Conservation (phyloP, 2,888 invertebrate species). For the Meliscaeva auricollis region DNA sequence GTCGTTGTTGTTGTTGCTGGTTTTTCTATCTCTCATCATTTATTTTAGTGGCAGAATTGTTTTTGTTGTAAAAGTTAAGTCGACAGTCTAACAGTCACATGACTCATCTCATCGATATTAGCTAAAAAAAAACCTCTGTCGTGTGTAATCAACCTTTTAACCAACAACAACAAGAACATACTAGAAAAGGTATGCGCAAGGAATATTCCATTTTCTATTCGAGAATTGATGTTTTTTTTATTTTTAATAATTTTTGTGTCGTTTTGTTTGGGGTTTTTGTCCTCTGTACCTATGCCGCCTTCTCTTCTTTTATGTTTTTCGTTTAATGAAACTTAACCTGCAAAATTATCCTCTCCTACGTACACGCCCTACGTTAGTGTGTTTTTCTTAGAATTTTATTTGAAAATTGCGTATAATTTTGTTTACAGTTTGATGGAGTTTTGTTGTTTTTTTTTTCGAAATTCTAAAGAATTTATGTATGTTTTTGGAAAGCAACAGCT, state of each 20-base stretch:
- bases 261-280: background rate
- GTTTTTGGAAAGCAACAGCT: too few relatives aligned
- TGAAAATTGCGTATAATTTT: too few relatives aligned
- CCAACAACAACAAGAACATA: background rate
- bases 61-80: background rate
- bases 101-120: slow-evolving; percentile 33
- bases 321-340: too few relatives aligned
- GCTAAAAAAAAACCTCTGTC: background rate
- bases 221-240: background rate
- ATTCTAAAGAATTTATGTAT: too few relatives aligned
- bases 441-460: too few relatives aligned
- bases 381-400: too few relatives aligned
- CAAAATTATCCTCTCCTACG: too few relatives aligned
- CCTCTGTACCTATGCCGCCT: too few relatives aligned
- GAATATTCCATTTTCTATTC: slow-evolving; percentile 18
- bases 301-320: too few relatives aligned
- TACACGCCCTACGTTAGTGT: too few relatives aligned
- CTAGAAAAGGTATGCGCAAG: slow-evolving; percentile 40
- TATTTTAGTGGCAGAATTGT: slow-evolving; percentile 10
- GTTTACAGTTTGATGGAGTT: too few relatives aligned
- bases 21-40: background rate
- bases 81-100: slow-evolving; percentile 39
- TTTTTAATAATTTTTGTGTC: background rate
- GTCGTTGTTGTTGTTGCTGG: too few relatives aligned
- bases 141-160: slow-evolving; percentile 27